These are phyloP conservation scores for Phoenicopterus ruber DNA, from an alignment of 2,113 vertebrate genomes.

Conservation along the genomic window DNA sequence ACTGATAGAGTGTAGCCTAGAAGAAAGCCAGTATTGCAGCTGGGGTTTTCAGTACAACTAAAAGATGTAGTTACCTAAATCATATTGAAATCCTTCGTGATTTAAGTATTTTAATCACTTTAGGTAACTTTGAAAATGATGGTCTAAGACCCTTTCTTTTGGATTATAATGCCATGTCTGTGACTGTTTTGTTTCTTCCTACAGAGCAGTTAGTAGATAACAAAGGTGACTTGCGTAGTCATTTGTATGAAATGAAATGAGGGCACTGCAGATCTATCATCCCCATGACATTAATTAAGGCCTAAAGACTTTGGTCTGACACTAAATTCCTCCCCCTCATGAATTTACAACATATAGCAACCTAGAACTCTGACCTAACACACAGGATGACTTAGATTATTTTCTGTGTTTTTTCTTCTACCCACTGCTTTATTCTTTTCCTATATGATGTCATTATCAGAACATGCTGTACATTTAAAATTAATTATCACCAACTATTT, in stretches of 20 bases:
- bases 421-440: neutral
- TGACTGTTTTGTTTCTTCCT: neutral
- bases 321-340: slow-evolving; percentile 45
- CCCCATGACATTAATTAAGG: slow-evolving; percentile 51
- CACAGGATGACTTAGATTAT: neutral
- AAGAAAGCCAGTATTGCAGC: neutral
- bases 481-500: neutral
- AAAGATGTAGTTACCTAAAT: neutral
- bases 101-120: neutral
- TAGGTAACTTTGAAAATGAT: neutral
- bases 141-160: neutral
- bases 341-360: slow-evolving; percentile 36
- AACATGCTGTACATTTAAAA: neutral
- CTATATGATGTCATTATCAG: neutral
- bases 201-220: neutral
- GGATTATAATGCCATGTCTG: neutral
- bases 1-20: neutral
- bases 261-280: slow-evolving; percentile 29
- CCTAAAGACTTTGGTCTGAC: slow-evolving; percentile 47
- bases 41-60: neutral
- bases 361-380: slow-evolving; percentile 36
- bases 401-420: neutral
- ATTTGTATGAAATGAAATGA: slow-evolving; percentile 36
- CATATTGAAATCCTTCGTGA: neutral
- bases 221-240: neutral